Percentiles rank a stretch among this genome's conserved stretches.
These are phyloP conservation scores for Crotalus horridus DNA, from an alignment of 2,113 vertebrate species.

Conservation along the genomic window DNA sequence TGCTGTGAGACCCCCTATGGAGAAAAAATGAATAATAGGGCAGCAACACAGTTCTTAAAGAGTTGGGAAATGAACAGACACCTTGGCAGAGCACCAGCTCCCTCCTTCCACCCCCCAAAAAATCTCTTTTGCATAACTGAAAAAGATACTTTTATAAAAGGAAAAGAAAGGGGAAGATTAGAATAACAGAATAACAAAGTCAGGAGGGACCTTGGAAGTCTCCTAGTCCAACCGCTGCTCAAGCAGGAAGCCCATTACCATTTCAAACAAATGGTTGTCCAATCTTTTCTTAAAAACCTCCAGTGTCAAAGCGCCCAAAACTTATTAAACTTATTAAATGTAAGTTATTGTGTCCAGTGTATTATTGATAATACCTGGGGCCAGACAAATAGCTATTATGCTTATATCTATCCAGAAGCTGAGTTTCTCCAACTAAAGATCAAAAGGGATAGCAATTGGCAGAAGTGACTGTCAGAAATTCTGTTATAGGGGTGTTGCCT, in stretches of 20 bases:
- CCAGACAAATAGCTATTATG: no score
- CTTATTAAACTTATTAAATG: not conserved
- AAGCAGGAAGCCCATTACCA: no score
- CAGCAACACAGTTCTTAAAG: accelerated
- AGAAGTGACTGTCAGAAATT: no score
- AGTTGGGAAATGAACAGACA: slow-evolving; percentile 40
- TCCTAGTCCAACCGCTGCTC: no score
- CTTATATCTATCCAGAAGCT: no score
- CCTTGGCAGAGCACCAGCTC: slow-evolving; percentile 27
- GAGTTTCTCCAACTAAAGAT: no score
- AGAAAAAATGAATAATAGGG: slow-evolving; percentile 29
- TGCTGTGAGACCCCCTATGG: slow-evolving; percentile 29
- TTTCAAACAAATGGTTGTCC: no score
- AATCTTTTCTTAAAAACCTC: not conserved
- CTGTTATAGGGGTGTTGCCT: no score
- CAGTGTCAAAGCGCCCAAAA: not conserved
- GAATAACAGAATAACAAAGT: not conserved
- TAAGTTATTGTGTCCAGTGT: no score
- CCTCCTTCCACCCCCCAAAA: not conserved
- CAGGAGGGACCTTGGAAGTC: not conserved
- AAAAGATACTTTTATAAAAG: slow-evolving; percentile 5
- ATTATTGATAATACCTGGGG: no score
- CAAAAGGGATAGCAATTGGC: no score
- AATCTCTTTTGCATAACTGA: not conserved
- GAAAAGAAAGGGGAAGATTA: slow-evolving; percentile 2